Evolutionary conservation across 2,888 invertebrate species (phyloP).

Genomic region (Diadegma fenestrale): DNA sequence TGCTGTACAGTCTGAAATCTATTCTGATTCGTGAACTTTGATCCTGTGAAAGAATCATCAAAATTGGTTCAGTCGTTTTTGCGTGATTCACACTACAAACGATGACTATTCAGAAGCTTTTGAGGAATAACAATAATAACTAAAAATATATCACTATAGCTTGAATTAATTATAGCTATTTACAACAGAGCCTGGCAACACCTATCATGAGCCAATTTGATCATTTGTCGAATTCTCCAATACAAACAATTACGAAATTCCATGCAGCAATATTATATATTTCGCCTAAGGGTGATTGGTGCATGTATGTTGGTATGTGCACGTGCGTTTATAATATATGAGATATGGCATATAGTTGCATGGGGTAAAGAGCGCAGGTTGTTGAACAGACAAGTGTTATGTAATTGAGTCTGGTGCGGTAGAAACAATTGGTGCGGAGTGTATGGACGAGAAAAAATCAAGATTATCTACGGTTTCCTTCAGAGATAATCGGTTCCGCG

Average conservation of each 20-base stretch:
- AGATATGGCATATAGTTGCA: slow-evolving; percentile 17
- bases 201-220: not conserved
- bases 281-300: not conserved
- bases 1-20: too few relatives aligned
- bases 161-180: not conserved
- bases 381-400: slow-evolving; percentile 63
- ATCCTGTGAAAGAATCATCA: too few relatives aligned
- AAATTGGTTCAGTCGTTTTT: too few relatives aligned
- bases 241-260: slow-evolving; percentile 5
- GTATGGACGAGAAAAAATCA: slow-evolving; percentile 56
- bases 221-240: not conserved
- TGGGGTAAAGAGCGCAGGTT: slow-evolving; percentile 56
- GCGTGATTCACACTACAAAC: not conserved
- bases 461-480: slow-evolving; percentile 63
- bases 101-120: not conserved
- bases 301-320: not conserved
- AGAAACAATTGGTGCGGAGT: slow-evolving; percentile 67
- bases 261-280: not conserved
- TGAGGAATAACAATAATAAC: not conserved
- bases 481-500: slow-evolving; percentile 66
- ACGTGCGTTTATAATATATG: slow-evolving; percentile 2
- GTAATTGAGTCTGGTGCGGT: slow-evolving; percentile 64
- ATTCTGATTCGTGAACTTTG: too few relatives aligned
- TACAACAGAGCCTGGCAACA: not conserved
- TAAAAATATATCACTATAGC: not conserved